These are phyloP conservation scores for Drosophila austrosaltans DNA, from an alignment of 2,888 invertebrate species.

Conservation along the genomic window DNA sequence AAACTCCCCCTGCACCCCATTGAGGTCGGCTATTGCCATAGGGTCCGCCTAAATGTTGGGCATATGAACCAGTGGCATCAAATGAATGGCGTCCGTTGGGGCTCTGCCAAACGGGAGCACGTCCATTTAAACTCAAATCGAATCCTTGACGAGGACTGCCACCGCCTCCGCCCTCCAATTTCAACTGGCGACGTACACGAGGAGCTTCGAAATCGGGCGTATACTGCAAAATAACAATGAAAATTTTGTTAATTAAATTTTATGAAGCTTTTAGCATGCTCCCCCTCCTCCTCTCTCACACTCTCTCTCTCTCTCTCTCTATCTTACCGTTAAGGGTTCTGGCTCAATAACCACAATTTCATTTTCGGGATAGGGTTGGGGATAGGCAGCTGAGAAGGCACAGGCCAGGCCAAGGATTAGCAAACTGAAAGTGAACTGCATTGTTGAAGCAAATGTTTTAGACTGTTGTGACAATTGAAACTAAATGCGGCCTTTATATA, in stretches of 20 bases:
- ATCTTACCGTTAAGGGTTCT: constrained; percentile 20
- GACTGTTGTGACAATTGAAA: constrained; percentile 25
- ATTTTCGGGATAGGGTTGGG: constrained; percentile 32
- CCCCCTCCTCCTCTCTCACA: neutral
- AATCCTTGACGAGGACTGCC: constrained; percentile 62
- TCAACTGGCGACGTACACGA: constrained; percentile 30
- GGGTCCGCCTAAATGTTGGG: constrained; percentile 81
- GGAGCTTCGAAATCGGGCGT: neutral
- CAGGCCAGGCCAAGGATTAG: constrained; percentile 29
- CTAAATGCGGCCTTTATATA: constrained; percentile 24
- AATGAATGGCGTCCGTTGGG: constrained; percentile 71
- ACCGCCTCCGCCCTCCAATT: constrained; percentile 40
- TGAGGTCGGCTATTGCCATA: constrained; percentile 77
- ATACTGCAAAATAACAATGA: neutral
- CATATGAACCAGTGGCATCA: constrained; percentile 72
- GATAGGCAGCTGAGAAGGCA: constrained; percentile 23
- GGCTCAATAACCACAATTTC: constrained; percentile 10
- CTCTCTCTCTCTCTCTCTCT: neutral
- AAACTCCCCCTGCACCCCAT: constrained; percentile 55
- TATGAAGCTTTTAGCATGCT: neutral
- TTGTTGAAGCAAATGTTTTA: constrained; percentile 21
- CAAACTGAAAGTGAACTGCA: constrained; percentile 24
- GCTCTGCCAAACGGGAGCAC: constrained; percentile 77
- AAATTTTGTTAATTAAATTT: neutral
- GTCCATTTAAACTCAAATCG: constrained; percentile 64